These are phyloP conservation scores for Hippopotamyrus pictus DNA, from an alignment of 2,797 vertebrate species.

Conservation along the genomic window DNA sequence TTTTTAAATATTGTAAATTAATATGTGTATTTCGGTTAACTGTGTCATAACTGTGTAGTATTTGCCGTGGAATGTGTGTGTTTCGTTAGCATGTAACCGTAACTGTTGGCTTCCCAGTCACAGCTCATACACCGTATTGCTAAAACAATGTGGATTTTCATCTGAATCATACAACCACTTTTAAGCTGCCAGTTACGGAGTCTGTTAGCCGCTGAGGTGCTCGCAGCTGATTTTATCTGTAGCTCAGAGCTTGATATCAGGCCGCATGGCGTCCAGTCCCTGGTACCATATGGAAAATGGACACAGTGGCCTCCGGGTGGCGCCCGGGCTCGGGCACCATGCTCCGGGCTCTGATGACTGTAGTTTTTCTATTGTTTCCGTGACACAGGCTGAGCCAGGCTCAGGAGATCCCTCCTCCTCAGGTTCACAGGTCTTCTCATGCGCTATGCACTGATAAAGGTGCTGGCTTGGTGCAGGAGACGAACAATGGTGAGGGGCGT, in stretches of 20 bases:
- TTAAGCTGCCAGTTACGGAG: neutral
- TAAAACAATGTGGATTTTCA: neutral
- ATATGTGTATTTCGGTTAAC: neutral
- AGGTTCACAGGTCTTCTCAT: neutral
- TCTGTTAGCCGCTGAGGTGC: neutral
- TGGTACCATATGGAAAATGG: neutral
- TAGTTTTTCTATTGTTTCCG: neutral
- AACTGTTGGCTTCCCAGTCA: neutral
- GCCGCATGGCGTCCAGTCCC: neutral
- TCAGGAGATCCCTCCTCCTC: neutral
- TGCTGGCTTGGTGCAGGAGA: neutral
- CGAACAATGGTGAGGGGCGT: neutral
- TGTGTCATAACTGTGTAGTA: neutral
- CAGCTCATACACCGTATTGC: neutral
- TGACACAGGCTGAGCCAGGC: neutral
- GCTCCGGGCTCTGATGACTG: neutral
- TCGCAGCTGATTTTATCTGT: neutral
- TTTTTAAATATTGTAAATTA: neutral
- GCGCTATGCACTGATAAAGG: neutral
- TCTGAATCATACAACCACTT: neutral
- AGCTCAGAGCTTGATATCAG: neutral
- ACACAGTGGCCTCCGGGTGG: neutral
- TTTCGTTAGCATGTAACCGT: neutral
- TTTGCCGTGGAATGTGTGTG: neutral
- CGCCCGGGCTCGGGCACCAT: neutral